phyloP scores from a whole-genome alignment of 1,140 invertebrate species.

The Macrobrachium nipponense region DNA sequence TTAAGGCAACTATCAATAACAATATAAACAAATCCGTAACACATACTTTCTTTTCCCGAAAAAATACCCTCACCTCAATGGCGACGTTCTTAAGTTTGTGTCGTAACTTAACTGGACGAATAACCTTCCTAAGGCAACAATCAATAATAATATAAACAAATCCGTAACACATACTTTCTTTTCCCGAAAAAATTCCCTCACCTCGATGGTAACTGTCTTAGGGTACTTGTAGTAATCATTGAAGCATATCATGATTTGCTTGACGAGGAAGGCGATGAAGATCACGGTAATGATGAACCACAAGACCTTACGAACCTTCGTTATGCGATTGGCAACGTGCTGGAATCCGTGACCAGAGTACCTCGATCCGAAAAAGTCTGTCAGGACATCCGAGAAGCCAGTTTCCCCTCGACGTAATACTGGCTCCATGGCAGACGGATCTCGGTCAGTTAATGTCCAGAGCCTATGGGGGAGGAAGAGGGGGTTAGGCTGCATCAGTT shows the following conservation, averaged over 20 bases:
- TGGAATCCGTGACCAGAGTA: neutral
- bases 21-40: neutral
- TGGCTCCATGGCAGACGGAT: no score
- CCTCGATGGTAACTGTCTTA: conserved; percentile 15
- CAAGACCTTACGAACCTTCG: neutral
- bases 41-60: neutral
- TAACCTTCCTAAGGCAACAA: neutral
- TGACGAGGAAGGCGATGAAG: neutral
- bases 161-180: neutral
- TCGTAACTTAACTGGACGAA: neutral
- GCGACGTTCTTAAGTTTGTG: no score
- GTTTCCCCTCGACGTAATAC: no score
- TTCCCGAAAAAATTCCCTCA: neutral
- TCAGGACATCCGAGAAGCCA: neutral
- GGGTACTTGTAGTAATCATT: conserved; percentile 2
- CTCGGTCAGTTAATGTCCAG: no score
- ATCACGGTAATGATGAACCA: neutral
- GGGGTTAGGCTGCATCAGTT: no score
- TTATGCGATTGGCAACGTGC: neutral
- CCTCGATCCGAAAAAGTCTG: neutral
- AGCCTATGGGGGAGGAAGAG: no score
- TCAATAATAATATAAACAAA: neutral
- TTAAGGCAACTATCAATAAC: neutral
- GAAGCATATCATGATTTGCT: neutral
- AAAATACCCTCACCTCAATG: neutral